Conservation (phyloP, 2,797 vertebrate genomes). For the Leptatherina wallacei region DNA sequence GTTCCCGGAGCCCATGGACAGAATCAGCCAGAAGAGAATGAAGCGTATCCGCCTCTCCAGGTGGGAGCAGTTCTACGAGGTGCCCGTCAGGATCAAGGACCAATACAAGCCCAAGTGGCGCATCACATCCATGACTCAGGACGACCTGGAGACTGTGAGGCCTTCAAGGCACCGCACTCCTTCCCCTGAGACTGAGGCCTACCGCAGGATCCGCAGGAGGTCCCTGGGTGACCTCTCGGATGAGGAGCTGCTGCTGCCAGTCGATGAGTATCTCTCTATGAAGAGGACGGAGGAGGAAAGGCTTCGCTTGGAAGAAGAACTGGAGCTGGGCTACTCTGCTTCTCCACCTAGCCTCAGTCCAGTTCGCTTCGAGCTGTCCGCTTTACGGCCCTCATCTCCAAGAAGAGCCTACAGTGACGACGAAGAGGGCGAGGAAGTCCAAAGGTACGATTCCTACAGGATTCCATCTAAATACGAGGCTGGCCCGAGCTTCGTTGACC, state of each 20-base stretch:
- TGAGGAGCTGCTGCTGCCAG: conserved; percentile 93
- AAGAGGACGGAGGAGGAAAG: conserved; percentile 96
- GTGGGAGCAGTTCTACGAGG: conserved; percentile 98
- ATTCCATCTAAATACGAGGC: conserved; percentile 93
- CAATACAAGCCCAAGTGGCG: conserved; percentile 96
- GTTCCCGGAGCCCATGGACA: conserved; percentile 96
- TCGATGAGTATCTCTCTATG: conserved; percentile 95
- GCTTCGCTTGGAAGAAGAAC: conserved; percentile 93
- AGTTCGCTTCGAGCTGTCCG: conserved; percentile 92
- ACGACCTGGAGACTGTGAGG: conserved; percentile 96
- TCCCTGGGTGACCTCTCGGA: conserved; percentile 96
- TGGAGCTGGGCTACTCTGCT: conserved; percentile 93
- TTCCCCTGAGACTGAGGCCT: conserved; percentile 91
- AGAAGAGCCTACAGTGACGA: conserved; percentile 83
- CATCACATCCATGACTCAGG: conserved; percentile 90
- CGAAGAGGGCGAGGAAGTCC: conserved; percentile 82
- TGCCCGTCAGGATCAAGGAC: conserved; percentile 94
- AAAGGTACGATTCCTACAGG: conserved; percentile 89
- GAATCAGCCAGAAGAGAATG: conserved; percentile 91
- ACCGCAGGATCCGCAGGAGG: conserved; percentile 89
- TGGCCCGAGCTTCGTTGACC: conserved; percentile 89
- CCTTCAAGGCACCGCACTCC: conserved; percentile 90
- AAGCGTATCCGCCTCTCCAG: conserved; percentile 97
- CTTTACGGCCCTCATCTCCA: conserved; percentile 88
- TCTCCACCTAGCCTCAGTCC: conserved; percentile 95